Conservation (phyloP, 2,888 invertebrate genomes). For the Andrena flavipes region DNA sequence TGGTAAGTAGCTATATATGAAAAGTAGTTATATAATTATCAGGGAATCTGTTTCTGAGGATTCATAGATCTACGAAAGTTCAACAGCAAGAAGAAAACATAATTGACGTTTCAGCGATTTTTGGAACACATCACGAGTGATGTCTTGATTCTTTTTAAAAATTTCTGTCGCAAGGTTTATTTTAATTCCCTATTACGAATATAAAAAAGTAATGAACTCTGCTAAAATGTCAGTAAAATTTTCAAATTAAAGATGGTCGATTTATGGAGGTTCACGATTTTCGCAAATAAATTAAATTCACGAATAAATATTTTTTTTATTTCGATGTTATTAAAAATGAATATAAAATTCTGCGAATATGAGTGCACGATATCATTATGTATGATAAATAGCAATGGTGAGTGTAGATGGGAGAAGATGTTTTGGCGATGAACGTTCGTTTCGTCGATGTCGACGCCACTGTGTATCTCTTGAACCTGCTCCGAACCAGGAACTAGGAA, state of each 20-base stretch:
- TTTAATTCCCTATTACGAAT: no score
- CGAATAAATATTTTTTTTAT: not conserved
- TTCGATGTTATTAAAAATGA: not conserved
- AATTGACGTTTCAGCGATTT: no score
- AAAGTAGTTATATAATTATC: no score
- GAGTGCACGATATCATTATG: not conserved
- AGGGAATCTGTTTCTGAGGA: not conserved
- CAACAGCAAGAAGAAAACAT: not conserved
- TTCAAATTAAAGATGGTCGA: no score
- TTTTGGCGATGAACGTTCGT: not conserved
- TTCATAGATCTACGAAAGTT: not conserved
- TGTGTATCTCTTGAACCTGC: constrained; percentile 67
- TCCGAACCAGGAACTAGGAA: constrained; percentile 76
- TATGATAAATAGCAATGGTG: not conserved
- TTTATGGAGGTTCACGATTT: no score
- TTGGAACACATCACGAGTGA: no score
- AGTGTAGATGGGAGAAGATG: not conserved
- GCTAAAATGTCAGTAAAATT: no score
- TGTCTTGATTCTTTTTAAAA: no score
- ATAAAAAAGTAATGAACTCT: not conserved
- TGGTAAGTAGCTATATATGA: no score
- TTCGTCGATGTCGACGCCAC: constrained; percentile 57
- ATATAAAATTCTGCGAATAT: not conserved
- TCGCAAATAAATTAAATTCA: no score
- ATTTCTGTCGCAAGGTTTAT: no score